phyloP scores from a whole-genome alignment of 2,888 invertebrate genomes.

The Acronicta aceris region DNA sequence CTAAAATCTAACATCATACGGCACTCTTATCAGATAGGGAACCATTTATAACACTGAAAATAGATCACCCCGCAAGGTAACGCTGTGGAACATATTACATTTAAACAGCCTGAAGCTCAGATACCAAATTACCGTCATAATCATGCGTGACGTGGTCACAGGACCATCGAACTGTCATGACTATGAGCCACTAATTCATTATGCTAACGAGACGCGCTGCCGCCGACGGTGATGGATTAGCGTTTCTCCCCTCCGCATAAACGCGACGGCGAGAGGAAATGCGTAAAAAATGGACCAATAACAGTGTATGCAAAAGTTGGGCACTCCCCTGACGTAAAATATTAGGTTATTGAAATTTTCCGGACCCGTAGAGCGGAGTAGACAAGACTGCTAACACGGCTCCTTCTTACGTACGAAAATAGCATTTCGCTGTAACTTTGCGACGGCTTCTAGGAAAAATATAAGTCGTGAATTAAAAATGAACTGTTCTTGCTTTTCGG shows the following conservation, averaged over 20 bases:
- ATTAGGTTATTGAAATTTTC: slow-evolving; percentile 79
- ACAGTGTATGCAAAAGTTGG: slow-evolving; percentile 70
- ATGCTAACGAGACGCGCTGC: slow-evolving; percentile 85
- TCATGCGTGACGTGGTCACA: slow-evolving; percentile 42
- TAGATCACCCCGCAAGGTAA: slow-evolving; percentile 1
- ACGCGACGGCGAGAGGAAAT: slow-evolving; percentile 59
- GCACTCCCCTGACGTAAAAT: slow-evolving; percentile 66
- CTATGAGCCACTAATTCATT: slow-evolving; percentile 80
- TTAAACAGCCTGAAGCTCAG: slow-evolving; percentile 24
- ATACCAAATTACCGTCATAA: slow-evolving; percentile 45
- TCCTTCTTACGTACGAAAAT: slow-evolving; percentile 58
- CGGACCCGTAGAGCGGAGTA: slow-evolving; percentile 66
- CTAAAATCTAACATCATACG: too few relatives aligned
- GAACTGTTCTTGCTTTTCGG: slow-evolving; percentile 29
- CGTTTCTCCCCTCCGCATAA: slow-evolving; percentile 65
- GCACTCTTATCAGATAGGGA: background rate
- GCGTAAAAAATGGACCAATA: slow-evolving; percentile 74
- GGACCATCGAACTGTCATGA: slow-evolving; percentile 48
- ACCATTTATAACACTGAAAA: slow-evolving; percentile 1
- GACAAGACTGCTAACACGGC: slow-evolving; percentile 60
- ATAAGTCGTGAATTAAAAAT: slow-evolving; percentile 43
- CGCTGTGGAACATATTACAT: slow-evolving; percentile 8
- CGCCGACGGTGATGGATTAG: slow-evolving; percentile 85
- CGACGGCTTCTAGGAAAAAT: slow-evolving; percentile 28
- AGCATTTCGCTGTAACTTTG: slow-evolving; percentile 53